Evolutionary conservation across 2,797 vertebrate species (phyloP).

Genomic region (Acrocephalus scirpaceus): DNA sequence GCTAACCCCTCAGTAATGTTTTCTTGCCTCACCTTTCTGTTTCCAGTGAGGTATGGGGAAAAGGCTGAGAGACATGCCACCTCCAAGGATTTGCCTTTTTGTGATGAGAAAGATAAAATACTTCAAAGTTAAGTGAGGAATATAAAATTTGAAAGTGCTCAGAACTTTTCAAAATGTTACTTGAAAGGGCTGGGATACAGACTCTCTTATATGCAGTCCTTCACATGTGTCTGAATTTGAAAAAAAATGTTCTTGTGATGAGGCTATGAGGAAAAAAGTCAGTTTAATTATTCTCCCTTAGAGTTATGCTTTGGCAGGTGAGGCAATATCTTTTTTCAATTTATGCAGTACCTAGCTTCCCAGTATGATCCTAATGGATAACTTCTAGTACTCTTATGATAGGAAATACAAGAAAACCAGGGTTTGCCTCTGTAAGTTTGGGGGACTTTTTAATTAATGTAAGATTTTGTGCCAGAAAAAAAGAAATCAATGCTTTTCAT

Average conservation of each 20-base stretch:
- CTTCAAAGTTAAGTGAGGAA: background rate
- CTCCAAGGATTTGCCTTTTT: background rate
- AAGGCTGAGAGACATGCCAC: background rate
- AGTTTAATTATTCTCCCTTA: background rate
- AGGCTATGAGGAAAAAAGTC: background rate
- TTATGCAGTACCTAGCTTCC: background rate
- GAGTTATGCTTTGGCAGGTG: background rate
- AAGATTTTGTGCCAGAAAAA: background rate
- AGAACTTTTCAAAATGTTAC: background rate
- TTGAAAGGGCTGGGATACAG: background rate
- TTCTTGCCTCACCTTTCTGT: background rate
- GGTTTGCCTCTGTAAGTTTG: background rate
- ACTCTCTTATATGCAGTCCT: background rate
- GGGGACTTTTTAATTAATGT: accelerated
- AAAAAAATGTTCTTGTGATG: background rate
- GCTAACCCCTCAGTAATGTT: background rate
- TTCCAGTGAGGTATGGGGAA: background rate
- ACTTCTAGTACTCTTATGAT: background rate
- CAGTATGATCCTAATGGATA: background rate
- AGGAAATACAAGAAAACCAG: background rate
- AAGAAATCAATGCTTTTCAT: background rate
- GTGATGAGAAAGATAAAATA: background rate
- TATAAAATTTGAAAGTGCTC: background rate
- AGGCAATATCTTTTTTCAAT: background rate
- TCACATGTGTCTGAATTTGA: background rate